Evolutionary conservation across 2,797 vertebrate species (phyloP), one percentile per base, ranked within the genome.

Genomic region (Spea hammondii): DNA sequence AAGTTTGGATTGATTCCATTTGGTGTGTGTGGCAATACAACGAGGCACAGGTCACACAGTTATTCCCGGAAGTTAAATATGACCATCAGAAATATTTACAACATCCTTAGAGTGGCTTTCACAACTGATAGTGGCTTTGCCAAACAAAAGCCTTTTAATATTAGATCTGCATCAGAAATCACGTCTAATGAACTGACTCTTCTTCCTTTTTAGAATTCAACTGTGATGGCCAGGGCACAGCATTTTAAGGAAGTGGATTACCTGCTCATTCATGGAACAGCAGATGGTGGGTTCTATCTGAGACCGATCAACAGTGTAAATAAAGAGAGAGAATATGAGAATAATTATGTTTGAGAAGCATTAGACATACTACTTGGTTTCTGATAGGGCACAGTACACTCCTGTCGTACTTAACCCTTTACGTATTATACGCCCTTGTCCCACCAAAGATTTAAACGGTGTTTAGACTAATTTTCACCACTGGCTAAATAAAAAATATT

Each of bases 231-330:
- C 88, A 92, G 89, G 89, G 92, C 91, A 87, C 89, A 93, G 87
- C 91, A 94, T 89, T 94, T 94, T 90, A 93, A 86, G 88, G 91
- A 91, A 60, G 91, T 93, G 76, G 90, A 94, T 85, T 94, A 94
- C 87, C 91, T 94, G 88, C 92, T 94, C 86, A 91, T 94, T 90
- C 93, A 94, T 84, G 93, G 93, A 91, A 94, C 92, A 85, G 93
- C 93, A 93, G 93, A 94, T 93, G 93, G 93, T 93, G 87, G 91
- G 92, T 87, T 90, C 90, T 91, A 89, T 91, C 87, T 89, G 90
- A 87, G 87, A 86, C 88, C 64, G 14, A 65, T 78, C 62, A 78
- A 10, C 67, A 88, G 86, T 87, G 89, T 88, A 91, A 90, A 91
- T 89, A 91, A 83, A 86, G 87, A 89, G 90, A 74, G 86, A 91